A percentile compares a stretch with the other conserved stretches of the same genome.
phyloP scores from a whole-genome alignment of 2,888 invertebrate genomes.

The Laothoe populi region DNA sequence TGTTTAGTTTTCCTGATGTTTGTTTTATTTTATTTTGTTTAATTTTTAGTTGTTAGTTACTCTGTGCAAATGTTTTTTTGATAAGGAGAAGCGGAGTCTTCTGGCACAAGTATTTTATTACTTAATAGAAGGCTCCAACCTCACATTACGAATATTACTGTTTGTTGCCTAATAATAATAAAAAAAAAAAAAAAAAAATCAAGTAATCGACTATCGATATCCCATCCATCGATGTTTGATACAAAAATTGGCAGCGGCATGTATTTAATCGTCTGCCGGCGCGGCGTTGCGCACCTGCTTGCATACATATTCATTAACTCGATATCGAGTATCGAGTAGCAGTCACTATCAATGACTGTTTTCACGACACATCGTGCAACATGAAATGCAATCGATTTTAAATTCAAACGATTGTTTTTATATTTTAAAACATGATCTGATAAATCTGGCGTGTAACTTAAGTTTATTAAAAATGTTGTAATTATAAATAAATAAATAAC shows the following conservation, averaged over 20 bases:
- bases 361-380: conserved; percentile 54
- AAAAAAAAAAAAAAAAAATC: no score
- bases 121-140: no score
- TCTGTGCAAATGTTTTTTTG: no score
- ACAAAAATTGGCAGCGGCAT: conserved; percentile 77
- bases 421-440: conserved; percentile 9
- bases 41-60: no score
- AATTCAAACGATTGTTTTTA: conserved; percentile 21
- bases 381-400: conserved; percentile 37
- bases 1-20: no score
- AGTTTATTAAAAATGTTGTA: no score
- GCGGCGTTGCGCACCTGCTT: conserved; percentile 68
- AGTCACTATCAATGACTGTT: conserved; percentile 74
- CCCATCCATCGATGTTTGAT: conserved; percentile 60
- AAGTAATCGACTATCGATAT: conserved; percentile 57
- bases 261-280: conserved; percentile 72
- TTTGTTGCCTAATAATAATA: no score
- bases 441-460: background rate
- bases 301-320: conserved; percentile 81
- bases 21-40: no score
- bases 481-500: no score
- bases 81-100: no score
- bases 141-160: no score
- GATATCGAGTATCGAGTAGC: conserved; percentile 66
- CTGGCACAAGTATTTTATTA: no score